phyloP scores from a whole-genome alignment of 2,888 invertebrate genomes.

The Nasonovia ribisnigri region DNA sequence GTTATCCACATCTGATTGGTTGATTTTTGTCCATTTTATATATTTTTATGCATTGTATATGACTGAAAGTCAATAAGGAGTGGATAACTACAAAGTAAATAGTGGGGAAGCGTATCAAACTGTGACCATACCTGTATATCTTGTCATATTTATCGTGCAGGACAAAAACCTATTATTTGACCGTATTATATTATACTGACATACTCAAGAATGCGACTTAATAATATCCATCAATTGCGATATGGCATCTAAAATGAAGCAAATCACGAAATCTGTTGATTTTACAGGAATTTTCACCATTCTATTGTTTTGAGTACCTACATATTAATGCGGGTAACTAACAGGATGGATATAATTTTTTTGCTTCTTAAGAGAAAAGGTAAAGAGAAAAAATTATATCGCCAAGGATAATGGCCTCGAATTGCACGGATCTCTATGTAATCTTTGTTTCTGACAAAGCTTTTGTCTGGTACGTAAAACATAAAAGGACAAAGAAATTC shows the following conservation, averaged over 20 bases:
- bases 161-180: background rate
- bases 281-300: background rate
- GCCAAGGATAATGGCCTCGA: slow-evolving; percentile 51
- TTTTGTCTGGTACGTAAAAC: slow-evolving; percentile 54
- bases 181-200: background rate
- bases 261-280: background rate
- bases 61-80: too few species aligned
- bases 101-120: too few species aligned
- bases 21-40: too few species aligned
- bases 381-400: slow-evolving; percentile 40
- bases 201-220: background rate
- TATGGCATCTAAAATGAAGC: background rate
- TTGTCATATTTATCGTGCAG: background rate
- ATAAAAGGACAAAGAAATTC: slow-evolving; percentile 61
- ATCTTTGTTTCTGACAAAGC: slow-evolving; percentile 62
- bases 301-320: background rate
- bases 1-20: too few species aligned
- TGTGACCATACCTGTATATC: too few species aligned
- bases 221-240: background rate
- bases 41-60: too few species aligned
- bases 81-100: too few species aligned
- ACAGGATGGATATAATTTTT: slow-evolving; percentile 9
- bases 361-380: slow-evolving; percentile 27
- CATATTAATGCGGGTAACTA: slow-evolving; percentile 33
- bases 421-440: slow-evolving; percentile 44